These are phyloP conservation scores for Takifugu bimaculatus DNA, from an alignment of 2,113 vertebrate species.

Conservation along the genomic window DNA sequence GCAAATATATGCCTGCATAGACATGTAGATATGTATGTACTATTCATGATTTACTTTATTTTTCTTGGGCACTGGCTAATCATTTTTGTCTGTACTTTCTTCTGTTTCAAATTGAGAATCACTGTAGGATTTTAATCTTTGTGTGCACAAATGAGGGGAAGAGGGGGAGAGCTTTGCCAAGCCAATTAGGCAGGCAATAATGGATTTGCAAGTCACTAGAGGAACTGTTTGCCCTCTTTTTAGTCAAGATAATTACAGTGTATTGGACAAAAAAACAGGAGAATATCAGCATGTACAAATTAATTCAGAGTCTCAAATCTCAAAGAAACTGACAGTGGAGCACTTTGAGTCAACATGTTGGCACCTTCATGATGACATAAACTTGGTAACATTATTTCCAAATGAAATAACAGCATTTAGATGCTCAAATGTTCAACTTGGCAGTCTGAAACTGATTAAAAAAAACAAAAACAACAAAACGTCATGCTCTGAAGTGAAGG, in stretches of 20 bases:
- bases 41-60: conserved; percentile 4
- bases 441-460: neutral
- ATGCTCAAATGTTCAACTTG: neutral
- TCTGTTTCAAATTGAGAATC: conserved; percentile 55
- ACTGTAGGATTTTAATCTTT: conserved; percentile 62
- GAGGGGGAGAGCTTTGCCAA: conserved; percentile 44
- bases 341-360: conserved; percentile 11
- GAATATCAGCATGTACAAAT: conserved; percentile 65
- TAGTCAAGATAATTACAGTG: conserved; percentile 73
- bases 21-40: neutral
- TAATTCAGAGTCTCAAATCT: conserved; percentile 33
- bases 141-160: conserved; percentile 44
- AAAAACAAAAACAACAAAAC: conserved; percentile 8
- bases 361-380: conserved; percentile 1
- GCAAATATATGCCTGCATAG: too few relatives aligned
- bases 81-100: conserved; percentile 30
- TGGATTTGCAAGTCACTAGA: conserved; percentile 72
- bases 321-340: conserved; percentile 6
- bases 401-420: conserved; percentile 26
- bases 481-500: neutral
- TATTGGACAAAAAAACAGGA: conserved; percentile 62
- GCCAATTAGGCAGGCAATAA: conserved; percentile 69
- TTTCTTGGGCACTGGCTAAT: conserved; percentile 8
- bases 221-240: conserved; percentile 69
- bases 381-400: conserved; percentile 16